Evolutionary conservation across 2,797 vertebrate species (phyloP), one percentile per base, ranked within the genome.

Genomic region (Podargus strigoides): DNA sequence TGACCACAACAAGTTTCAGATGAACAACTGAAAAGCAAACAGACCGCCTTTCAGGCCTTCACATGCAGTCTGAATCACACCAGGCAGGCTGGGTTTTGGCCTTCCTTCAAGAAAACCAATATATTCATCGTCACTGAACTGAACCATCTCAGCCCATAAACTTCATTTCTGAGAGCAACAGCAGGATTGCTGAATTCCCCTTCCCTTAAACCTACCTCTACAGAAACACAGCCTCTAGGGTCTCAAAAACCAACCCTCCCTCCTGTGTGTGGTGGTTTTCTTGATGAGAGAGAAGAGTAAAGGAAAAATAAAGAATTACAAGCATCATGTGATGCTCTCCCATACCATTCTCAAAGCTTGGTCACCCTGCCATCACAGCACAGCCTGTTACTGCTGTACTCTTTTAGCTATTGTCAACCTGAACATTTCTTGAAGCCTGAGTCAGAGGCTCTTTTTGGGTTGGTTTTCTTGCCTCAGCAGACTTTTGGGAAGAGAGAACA

Each of bases 301-400:
- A 55, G 20, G 2, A 32, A 60, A 69, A 85, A 78, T 3, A 36
- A 77, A 77, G 16, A 28, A 28, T 32, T 7, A 14, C 32, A 50
- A 16, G n/a, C n/a, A n/a, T 32, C n/a, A 28, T 0, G 1, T 16
- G 32, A 37, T 53, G 36, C 23, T 66, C 3, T 78, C 27, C 26
- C 50, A 32, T 6, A 23, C 7, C 15, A 13, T 37, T 68, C 50
- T n/a, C 64, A 47, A 39, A 10, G 22, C 27, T 36, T 0, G 0
- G 52, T 60, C 47, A 52, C 24, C 8, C 46, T 46, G n/a, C 34
- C 69, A 37, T 10, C 15, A 17, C 42, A 34, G 39, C 46, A 53
- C 18, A 50, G 55, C 21, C 39, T 13, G 41, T 12, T 59, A 34
- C 60, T 90, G 64, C 50, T 41, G 17, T 17, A 28, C 74, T 62